Conservation (phyloP, 2,113 vertebrate species). For the Hemicordylus capensis region DNA sequence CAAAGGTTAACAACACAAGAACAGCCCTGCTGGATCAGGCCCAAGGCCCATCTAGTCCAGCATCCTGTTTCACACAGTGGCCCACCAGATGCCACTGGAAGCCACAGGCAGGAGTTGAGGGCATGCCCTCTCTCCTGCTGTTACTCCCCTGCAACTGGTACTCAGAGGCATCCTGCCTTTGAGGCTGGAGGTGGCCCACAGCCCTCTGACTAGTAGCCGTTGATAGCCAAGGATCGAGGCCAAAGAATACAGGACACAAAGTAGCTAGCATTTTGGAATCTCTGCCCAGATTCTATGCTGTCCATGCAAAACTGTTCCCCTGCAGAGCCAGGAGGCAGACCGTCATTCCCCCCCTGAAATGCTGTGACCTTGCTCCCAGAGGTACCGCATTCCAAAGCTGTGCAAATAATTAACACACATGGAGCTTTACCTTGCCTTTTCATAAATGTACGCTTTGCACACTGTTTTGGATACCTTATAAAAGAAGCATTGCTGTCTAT, state of each 20-base stretch:
- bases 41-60: too few relatives aligned
- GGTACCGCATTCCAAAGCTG: neutral
- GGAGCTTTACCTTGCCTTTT: neutral
- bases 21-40: too few relatives aligned
- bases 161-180: too few relatives aligned
- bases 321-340: neutral
- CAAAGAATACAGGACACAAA: neutral
- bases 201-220: too few relatives aligned
- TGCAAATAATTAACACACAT: neutral
- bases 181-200: too few relatives aligned
- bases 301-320: neutral
- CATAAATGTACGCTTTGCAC: neutral
- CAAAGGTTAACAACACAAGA: too few relatives aligned
- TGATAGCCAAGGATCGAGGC: neutral
- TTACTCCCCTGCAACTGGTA: too few relatives aligned
- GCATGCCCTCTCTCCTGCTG: too few relatives aligned
- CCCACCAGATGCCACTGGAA: too few relatives aligned
- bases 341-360: too few relatives aligned
- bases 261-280: neutral
- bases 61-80: too few relatives aligned
- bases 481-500: neutral
- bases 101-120: too few relatives aligned
- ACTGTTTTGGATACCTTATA: neutral
- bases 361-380: neutral
- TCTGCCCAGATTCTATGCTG: neutral